phyloP scores from a whole-genome alignment of 2,113 vertebrate species.

The Cyanoderma ruficeps region DNA sequence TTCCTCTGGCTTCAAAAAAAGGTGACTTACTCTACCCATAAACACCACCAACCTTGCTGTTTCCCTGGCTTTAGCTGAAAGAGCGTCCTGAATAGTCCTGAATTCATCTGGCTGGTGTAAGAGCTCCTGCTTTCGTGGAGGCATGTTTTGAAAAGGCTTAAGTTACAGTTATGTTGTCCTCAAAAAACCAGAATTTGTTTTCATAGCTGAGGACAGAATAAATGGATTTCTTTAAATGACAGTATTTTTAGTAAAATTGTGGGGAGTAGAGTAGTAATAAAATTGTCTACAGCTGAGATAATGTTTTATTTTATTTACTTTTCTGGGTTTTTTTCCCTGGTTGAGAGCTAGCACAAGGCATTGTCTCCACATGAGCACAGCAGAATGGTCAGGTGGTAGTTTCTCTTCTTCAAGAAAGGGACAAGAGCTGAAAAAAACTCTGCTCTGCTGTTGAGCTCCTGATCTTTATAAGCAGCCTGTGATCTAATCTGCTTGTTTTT shows the following conservation, averaged over 20 bases:
- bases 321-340: neutral
- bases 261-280: conserved; percentile 21
- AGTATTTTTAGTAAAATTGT: conserved; percentile 43
- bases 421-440: neutral
- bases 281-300: conserved; percentile 55
- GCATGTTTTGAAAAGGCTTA: conserved; percentile 51
- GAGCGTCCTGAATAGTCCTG: neutral
- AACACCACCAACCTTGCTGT: neutral
- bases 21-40: neutral
- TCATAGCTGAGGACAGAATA: conserved; percentile 41
- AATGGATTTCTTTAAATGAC: conserved; percentile 39
- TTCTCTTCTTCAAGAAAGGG: neutral
- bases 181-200: conserved; percentile 22
- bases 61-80: neutral
- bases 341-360: neutral
- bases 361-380: neutral
- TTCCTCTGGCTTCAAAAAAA: neutral
- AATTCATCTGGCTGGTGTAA: neutral
- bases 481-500: neutral
- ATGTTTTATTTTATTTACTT: conserved; percentile 50
- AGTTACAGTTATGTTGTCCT: conserved; percentile 32
- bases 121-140: conserved; percentile 7
- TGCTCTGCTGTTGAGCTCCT: neutral
- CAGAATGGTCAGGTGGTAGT: neutral
- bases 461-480: neutral